These are phyloP conservation scores for Xylocampa areola DNA, from an alignment of 2,888 invertebrate species.

Conservation along the genomic window DNA sequence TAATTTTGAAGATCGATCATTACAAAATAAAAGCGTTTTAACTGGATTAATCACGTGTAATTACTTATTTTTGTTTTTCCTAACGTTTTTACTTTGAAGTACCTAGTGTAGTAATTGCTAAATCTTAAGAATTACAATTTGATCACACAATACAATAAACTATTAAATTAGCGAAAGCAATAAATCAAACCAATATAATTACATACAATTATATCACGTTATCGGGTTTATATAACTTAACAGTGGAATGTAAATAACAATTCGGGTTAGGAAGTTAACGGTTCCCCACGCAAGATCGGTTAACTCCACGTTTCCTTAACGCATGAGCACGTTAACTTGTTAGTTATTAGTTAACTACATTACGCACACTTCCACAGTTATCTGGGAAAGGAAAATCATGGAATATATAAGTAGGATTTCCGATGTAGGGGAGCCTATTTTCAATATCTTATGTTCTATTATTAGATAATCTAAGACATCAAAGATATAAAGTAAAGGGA, in stretches of 20 bases:
- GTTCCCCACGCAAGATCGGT: conserved; percentile 54
- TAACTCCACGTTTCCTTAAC: conserved; percentile 39
- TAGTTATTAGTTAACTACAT: conserved; percentile 33
- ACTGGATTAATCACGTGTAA: too few species aligned
- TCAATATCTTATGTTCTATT: too few species aligned
- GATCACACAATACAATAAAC: not conserved
- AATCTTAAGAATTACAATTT: too few species aligned
- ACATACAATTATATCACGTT: conserved; percentile 55
- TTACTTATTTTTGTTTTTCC: too few species aligned
- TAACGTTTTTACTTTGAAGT: too few species aligned
- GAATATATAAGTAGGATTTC: not conserved
- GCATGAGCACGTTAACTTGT: conserved; percentile 35
- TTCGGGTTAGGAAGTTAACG: conserved; percentile 49
- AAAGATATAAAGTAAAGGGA: too few species aligned
- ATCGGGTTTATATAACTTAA: conserved; percentile 51
- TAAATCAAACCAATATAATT: conserved; percentile 17
- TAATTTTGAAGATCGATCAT: too few species aligned
- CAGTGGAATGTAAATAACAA: conserved; percentile 32
- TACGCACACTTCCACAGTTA: conserved; percentile 22
- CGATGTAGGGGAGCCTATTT: too few species aligned
- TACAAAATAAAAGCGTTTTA: too few species aligned
- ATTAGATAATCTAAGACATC: too few species aligned
- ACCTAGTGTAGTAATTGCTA: too few species aligned
- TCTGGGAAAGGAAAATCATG: conserved; percentile 12
- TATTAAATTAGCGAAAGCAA: conserved; percentile 4